phyloP scores from a whole-genome alignment of 2,113 vertebrate species.

The Gymnogyps californianus region DNA sequence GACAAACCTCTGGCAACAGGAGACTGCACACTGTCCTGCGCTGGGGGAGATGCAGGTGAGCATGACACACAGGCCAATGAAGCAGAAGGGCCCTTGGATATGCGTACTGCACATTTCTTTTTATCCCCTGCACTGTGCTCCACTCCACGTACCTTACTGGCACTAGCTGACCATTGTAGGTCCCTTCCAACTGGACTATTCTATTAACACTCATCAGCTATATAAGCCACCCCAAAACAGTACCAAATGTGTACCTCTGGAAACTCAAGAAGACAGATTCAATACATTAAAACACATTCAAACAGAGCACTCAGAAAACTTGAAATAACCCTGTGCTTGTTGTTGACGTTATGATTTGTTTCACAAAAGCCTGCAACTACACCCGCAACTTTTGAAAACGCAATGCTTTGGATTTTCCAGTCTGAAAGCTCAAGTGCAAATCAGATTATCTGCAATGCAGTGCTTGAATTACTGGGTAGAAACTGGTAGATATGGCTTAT shows the following conservation, averaged over 20 bases:
- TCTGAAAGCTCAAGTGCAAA: not conserved
- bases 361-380: not conserved
- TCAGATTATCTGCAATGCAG: not conserved
- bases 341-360: not conserved
- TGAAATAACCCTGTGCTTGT: not conserved
- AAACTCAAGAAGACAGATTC: not conserved
- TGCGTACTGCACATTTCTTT: rapidly evolving
- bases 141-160: not conserved
- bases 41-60: not conserved
- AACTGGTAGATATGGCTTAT: not conserved
- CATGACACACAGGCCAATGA: rapidly evolving
- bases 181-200: not conserved
- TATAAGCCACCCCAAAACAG: not conserved
- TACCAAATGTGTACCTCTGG: not conserved
- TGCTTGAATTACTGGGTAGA: not conserved
- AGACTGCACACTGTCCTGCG: not conserved
- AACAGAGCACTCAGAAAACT: not conserved
- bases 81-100: not conserved
- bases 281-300: not conserved
- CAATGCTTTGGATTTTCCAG: not conserved
- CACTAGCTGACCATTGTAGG: not conserved
- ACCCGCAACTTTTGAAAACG: not conserved
- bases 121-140: not conserved
- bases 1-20: not conserved
- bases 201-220: not conserved